A percentile compares a stretch with the other conserved stretches of the same genome.
Evolutionary conservation across 1,140 invertebrate species (phyloP).

Genomic region (Eurosta solidaginis): DNA sequence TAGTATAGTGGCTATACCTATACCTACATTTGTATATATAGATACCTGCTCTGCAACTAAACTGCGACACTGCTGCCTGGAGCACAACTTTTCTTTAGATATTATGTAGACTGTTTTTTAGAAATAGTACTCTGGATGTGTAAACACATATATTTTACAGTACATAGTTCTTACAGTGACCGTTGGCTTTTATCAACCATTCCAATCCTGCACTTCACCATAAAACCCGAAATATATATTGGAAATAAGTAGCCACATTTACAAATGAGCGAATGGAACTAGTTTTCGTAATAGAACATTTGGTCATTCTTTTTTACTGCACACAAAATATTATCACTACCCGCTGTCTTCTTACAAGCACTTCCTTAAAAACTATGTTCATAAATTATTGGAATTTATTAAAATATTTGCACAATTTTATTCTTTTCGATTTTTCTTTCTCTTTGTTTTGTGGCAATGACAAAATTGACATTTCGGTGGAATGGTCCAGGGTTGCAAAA

Average conservation of each 20-base stretch:
- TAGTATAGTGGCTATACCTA: no score
- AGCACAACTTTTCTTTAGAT: background rate
- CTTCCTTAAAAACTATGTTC: background rate
- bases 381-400: background rate
- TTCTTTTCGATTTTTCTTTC: background rate
- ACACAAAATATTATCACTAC: no score
- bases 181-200: no score
- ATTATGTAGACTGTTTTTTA: no score
- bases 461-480: background rate
- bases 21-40: background rate
- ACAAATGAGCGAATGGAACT: background rate
- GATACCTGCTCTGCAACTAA: background rate
- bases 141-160: no score
- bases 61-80: background rate
- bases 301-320: background rate
- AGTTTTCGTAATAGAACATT: background rate
- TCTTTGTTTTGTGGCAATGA: conserved; percentile 5
- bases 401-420: background rate
- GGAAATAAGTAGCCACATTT: background rate
- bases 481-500: background rate
- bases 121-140: no score
- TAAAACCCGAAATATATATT: background rate
- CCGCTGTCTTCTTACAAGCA: background rate
- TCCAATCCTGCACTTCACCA: background rate
- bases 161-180: no score